A percentile compares a stretch with the other conserved stretches of the same genome.
phyloP scores from a whole-genome alignment of 2,888 invertebrate genomes.

The Selenia dentaria region DNA sequence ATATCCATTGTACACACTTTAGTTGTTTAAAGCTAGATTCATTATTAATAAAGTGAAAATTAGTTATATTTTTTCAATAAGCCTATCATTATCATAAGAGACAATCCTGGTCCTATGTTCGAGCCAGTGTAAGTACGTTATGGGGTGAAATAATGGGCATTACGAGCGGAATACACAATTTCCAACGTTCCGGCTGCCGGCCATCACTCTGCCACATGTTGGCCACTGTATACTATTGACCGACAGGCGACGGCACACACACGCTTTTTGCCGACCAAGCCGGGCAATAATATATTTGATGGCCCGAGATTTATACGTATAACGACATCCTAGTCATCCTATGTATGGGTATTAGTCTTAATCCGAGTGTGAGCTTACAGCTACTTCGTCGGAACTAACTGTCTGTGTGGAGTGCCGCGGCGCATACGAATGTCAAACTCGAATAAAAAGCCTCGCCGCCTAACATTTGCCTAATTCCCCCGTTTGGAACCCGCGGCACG shows the following conservation, averaged over 20 bases:
- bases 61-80: too few relatives aligned
- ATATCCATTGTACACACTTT: slow-evolving; percentile 1
- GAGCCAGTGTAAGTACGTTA: slow-evolving; percentile 2
- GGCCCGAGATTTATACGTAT: slow-evolving; percentile 28
- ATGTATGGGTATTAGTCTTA: slow-evolving; percentile 47
- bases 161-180: slow-evolving; percentile 22
- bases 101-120: slow-evolving; percentile 1
- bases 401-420: slow-evolving; percentile 40
- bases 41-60: too few relatives aligned
- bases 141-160: slow-evolving; percentile 13
- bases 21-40: slow-evolving; percentile 8
- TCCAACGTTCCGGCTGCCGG: slow-evolving; percentile 24
- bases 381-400: slow-evolving; percentile 72
- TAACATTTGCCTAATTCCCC: slow-evolving; percentile 53
- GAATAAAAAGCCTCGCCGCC: slow-evolving; percentile 48
- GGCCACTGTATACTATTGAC: slow-evolving; percentile 33
- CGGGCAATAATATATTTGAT: slow-evolving; percentile 38
- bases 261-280: slow-evolving; percentile 28
- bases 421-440: slow-evolving; percentile 68
- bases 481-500: slow-evolving; percentile 52
- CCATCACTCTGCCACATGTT: slow-evolving; percentile 21
- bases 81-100: not conserved
- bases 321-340: slow-evolving; percentile 34
- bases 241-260: slow-evolving; percentile 13
- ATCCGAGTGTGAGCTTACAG: slow-evolving; percentile 50